phyloP scores from a whole-genome alignment of 2,888 invertebrate genomes.

The Cantharis nigra region DNA sequence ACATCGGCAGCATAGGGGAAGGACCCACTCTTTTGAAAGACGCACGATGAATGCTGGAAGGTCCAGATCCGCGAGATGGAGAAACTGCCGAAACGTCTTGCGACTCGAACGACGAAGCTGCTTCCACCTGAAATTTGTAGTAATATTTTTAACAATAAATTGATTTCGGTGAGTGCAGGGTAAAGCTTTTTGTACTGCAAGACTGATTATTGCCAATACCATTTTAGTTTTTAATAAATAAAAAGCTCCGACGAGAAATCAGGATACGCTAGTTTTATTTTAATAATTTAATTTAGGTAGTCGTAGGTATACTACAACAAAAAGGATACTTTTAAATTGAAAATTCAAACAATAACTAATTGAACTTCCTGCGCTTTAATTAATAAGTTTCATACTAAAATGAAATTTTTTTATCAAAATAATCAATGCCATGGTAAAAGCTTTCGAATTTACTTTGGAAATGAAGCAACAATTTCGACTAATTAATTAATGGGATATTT shows the following conservation, averaged over 20 bases:
- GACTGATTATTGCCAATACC: not conserved
- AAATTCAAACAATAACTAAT: not conserved
- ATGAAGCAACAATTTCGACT: not conserved
- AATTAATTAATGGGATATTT: not conserved
- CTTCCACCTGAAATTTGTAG: not conserved
- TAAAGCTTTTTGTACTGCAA: not conserved
- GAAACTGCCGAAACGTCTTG: not conserved
- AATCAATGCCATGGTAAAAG: not conserved
- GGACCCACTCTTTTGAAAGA: not conserved
- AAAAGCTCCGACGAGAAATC: not conserved
- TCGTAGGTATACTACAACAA: not conserved
- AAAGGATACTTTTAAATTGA: not conserved
- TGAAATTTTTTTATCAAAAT: not conserved
- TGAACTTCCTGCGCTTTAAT: not conserved
- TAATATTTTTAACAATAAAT: not conserved
- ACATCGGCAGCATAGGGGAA: not conserved
- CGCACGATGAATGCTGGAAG: not conserved
- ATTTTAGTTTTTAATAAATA: not conserved
- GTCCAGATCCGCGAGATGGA: not conserved
- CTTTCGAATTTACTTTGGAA: not conserved
- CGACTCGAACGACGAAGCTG: not conserved
- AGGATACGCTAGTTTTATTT: not conserved
- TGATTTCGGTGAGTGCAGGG: not conserved
- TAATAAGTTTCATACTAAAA: not conserved
- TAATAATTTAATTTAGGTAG: not conserved